These are phyloP conservation scores for Syngnathus rostellatus DNA, from an alignment of 2,797 vertebrate genomes.

Conservation along the genomic window DNA sequence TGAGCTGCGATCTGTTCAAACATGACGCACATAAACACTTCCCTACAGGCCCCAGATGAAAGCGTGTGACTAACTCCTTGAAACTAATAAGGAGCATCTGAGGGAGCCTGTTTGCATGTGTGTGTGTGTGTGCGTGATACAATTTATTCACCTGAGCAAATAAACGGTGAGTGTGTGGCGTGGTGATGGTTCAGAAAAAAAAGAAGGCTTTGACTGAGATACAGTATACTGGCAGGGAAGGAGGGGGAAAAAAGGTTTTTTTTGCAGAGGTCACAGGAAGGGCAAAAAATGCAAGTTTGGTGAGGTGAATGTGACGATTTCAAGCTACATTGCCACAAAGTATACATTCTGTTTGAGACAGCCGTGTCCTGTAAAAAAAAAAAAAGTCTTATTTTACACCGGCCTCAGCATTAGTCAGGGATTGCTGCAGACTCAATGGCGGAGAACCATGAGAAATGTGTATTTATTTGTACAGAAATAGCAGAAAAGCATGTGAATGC, in stretches of 20 bases:
- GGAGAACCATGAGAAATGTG: background rate
- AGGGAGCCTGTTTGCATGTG: conserved; percentile 11
- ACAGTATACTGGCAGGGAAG: background rate
- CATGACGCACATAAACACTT: conserved; percentile 7
- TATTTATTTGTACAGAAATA: conserved; percentile 9
- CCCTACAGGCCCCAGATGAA: conserved; percentile 8
- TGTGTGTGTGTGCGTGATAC: conserved; percentile 1
- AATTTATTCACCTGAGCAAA: conserved; percentile 11
- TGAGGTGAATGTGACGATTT: conserved; percentile 22
- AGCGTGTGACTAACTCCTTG: conserved; percentile 6
- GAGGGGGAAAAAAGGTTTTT: background rate
- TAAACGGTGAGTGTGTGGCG: conserved; percentile 4
- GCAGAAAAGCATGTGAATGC: conserved; percentile 1
- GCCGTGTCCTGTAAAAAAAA: conserved; percentile 3
- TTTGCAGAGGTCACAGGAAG: conserved; percentile 5
- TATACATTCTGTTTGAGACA: conserved; percentile 12
- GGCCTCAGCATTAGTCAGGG: conserved; percentile 9
- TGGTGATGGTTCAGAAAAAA: conserved; percentile 1
- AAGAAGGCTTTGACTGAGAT: conserved; percentile 1
- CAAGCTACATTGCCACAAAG: conserved; percentile 43
- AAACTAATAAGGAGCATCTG: conserved; percentile 7
- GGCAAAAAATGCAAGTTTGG: background rate
- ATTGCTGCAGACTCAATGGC: conserved; percentile 3
- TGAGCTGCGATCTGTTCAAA: conserved; percentile 2
- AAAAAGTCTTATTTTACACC: conserved; percentile 12